Conservation (phyloP, 1,140 invertebrate genomes). For the Rhysida immarginata region DNA sequence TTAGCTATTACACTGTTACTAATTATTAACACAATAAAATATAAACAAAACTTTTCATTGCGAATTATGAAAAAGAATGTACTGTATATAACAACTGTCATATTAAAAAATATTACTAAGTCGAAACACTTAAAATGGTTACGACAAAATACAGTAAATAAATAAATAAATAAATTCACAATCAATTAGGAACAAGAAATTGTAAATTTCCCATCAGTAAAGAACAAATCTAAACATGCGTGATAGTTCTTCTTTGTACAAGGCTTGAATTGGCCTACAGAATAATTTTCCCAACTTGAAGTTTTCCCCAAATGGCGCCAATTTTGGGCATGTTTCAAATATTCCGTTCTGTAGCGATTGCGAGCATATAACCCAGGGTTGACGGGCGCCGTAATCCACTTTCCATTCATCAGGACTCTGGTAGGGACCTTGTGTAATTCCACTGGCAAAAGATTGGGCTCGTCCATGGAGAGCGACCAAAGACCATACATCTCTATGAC, state of each 20-base stretch:
- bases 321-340: conserved; percentile 18
- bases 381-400: conserved; percentile 20
- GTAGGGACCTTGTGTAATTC: conserved; percentile 15
- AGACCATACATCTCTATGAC: background rate
- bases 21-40: no score
- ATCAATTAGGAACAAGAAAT: no score
- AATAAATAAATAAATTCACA: no score
- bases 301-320: background rate
- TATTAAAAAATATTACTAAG: no score
- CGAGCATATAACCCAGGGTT: conserved; percentile 25
- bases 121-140: no score
- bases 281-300: background rate
- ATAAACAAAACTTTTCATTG: no score
- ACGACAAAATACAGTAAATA: no score
- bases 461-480: background rate
- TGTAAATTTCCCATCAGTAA: conserved; percentile 18
- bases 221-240: conserved; percentile 22
- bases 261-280: conserved; percentile 8
- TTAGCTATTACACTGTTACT: no score
- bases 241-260: conserved; percentile 18
- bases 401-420: conserved; percentile 17
- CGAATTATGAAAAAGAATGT: no score
- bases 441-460: conserved; percentile 7
- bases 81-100: no score
- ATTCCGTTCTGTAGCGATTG: conserved; percentile 21